Conservation (phyloP, 2,888 invertebrate genomes). For the Melikaiella ostensackeni region DNA sequence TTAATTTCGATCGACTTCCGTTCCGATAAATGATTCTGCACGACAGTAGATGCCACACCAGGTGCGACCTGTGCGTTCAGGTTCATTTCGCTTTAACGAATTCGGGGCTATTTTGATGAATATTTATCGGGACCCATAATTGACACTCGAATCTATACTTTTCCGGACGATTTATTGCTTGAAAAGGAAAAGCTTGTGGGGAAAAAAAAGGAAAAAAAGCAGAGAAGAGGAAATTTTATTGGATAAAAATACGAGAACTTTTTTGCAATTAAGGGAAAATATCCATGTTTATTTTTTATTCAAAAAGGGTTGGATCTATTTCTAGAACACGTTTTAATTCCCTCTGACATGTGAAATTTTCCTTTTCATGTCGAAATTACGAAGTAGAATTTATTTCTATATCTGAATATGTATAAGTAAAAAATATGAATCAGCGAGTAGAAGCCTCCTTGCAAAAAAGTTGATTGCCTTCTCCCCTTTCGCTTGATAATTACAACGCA, state of each 20-base stretch:
- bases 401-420: background rate
- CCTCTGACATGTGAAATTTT: background rate
- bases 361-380: background rate
- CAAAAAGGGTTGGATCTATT: background rate
- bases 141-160: background rate
- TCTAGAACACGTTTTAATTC: background rate
- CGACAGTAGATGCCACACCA: conserved; percentile 3
- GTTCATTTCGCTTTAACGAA: background rate
- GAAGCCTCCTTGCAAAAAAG: background rate
- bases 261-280: background rate
- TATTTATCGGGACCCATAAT: background rate
- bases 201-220: background rate
- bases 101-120: background rate
- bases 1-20: conserved; percentile 47
- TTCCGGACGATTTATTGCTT: background rate
- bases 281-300: too few relatives aligned
- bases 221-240: background rate
- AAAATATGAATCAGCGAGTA: background rate
- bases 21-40: conserved; percentile 46
- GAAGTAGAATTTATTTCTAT: background rate
- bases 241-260: background rate
- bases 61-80: background rate
- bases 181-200: background rate
- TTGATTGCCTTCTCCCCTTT: conserved; percentile 21
- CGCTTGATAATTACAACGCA: conserved; percentile 24